Base-by-base conservation (phyloP, 2,113 vertebrate species). In the Charina bottae region DNA sequence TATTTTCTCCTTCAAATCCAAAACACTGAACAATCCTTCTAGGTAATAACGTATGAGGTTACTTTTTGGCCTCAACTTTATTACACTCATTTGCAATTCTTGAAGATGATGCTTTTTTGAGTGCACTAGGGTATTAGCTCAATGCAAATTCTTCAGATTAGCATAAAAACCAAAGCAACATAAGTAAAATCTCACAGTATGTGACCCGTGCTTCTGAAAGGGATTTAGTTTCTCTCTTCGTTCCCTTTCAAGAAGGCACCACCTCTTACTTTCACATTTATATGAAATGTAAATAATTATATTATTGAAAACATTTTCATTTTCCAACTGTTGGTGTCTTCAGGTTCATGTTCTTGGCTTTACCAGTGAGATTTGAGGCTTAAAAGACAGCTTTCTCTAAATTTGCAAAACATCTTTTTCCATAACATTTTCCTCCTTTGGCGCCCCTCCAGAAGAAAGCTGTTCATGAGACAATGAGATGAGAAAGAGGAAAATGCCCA, bases 371-470 rank as follows among this genome's bases (percentile, higher is more conserved):
- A 95, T 90, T 91, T 0, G 0, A 11, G 85, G 23, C 92, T 95
- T 83, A 93, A 94, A 55, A 95, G 95, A 91, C 90, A 92, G 90
- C 46, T 91, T 93, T 68, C 95, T 93, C 95, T 97, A 93, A 96
- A 96, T 96, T 95, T 56, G 91, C 62, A 91, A 46, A 93, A 91
- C 89, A 88, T 88, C 85, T 93, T 56, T 93, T 84, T 58, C 72
- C 55, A 88, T 96, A 92, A 94, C 68, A 92, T 94, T 95, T 83
- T 94, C 78, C 87, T 89, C 92, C 94, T 95, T 60, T 96, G 91
- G 86, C 97, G 58, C 55, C 94, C 94, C 89, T 96, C 93, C 93
- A 95, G 13, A 95, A 93, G 90, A 90, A 95, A 96, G 54, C 91
- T 88, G 49, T 89, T 60, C 55, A 56, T 90, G 85, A 88, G 59